Evolutionary conservation across 2,888 invertebrate genomes (phyloP).

Genomic region (Leptinotarsa rubiginosa): DNA sequence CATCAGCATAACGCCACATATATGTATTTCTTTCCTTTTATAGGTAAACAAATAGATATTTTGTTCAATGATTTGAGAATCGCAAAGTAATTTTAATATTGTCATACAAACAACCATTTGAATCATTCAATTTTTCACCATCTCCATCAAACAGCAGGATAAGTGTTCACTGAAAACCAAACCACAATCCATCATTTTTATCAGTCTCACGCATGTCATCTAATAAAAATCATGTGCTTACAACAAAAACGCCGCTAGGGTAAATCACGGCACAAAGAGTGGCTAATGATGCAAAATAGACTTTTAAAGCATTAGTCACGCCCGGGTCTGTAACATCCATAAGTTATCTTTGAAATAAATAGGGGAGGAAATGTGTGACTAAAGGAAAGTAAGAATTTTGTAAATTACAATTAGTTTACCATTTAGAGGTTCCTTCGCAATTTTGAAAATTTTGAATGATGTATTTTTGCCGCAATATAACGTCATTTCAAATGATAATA

Average conservation of each 20-base stretch:
- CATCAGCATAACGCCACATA: no score
- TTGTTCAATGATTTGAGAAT: no score
- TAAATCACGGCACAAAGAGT: conserved; percentile 47
- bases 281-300: conserved; percentile 53
- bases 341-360: conserved; percentile 48
- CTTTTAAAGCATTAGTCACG: conserved; percentile 56
- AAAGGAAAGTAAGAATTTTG: neutral
- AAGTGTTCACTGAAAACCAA: neutral
- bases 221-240: conserved; percentile 47
- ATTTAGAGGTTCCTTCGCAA: neutral
- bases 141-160: neutral
- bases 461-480: neutral
- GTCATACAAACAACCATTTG: no score
- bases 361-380: conserved; percentile 37
- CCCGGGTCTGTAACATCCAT: conserved; percentile 49
- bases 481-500: no score
- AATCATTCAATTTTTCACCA: no score
- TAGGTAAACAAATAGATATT: no score
- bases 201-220: conserved; percentile 32
- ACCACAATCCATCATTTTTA: conserved; percentile 23
- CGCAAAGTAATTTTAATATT: no score
- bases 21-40: no score
- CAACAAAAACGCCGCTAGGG: conserved; percentile 46
- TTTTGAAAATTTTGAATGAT: neutral
- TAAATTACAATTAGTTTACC: neutral